Conservation (phyloP, 1,140 invertebrate genomes). For the Camponotus floridanus region DNA sequence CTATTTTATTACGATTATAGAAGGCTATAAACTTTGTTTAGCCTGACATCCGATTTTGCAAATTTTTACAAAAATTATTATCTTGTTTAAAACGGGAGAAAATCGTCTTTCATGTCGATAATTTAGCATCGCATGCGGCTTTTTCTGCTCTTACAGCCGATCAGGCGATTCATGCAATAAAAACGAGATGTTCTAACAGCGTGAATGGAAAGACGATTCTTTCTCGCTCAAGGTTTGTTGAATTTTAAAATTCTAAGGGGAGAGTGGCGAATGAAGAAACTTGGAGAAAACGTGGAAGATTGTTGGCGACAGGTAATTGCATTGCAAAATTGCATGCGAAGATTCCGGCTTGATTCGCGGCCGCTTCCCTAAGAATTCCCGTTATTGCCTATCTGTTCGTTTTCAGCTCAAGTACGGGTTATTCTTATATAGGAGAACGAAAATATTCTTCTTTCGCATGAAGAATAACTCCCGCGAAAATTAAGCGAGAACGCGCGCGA, state of each 20-base stretch:
- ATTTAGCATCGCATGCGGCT: conserved; percentile 9
- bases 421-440: conserved; percentile 28
- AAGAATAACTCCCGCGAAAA: conserved; percentile 45
- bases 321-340: conserved; percentile 71
- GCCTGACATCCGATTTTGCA: conserved; percentile 34
- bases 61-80: not conserved
- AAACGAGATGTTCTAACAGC: conserved; percentile 41
- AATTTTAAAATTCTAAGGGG: conserved; percentile 63
- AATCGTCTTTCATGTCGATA: not conserved
- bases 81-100: conserved; percentile 14
- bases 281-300: conserved; percentile 59
- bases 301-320: conserved; percentile 71
- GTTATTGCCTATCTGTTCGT: conserved; percentile 34
- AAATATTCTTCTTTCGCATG: conserved; percentile 14
- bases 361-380: conserved; percentile 37
- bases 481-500: conserved; percentile 39
- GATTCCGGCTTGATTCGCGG: conserved; percentile 54
- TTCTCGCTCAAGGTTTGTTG: conserved; percentile 59
- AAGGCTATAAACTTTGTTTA: conserved; percentile 21
- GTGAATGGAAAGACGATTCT: conserved; percentile 52
- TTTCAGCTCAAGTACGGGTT: not conserved
- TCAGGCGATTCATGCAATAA: not conserved
- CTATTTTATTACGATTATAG: not conserved
- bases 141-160: conserved; percentile 57
- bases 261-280: conserved; percentile 38